phyloP scores from a whole-genome alignment of 30 jellyfish, hydroid and myxozoan genomes.

The Cassiopea andromeda region DNA sequence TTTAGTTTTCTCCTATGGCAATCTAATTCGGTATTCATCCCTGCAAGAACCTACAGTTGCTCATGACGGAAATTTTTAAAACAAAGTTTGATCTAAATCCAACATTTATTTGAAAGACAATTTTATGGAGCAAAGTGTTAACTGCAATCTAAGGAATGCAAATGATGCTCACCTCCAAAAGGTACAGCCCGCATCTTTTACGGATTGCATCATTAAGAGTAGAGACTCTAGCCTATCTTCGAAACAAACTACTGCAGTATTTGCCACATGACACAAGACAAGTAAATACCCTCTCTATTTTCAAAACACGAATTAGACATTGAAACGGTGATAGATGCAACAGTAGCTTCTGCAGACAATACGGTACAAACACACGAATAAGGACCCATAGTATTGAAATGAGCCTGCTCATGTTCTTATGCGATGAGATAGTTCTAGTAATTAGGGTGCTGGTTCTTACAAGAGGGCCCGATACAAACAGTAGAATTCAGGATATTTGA shows the following conservation, averaged over 20 bases:
- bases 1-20: background rate
- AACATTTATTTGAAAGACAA: background rate
- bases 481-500: too few species aligned
- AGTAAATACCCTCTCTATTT: constrained; percentile 9
- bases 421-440: too few species aligned
- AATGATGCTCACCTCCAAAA: background rate
- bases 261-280: background rate
- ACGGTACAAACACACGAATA: too few species aligned
- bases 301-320: background rate
- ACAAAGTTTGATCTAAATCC: constrained; percentile 8
- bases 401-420: too few species aligned
- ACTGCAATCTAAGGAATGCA: background rate
- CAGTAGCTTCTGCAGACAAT: too few species aligned
- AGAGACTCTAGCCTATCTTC: background rate
- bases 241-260: background rate
- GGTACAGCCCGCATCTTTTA: background rate
- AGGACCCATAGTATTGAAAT: too few species aligned
- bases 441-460: too few species aligned
- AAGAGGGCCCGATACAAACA: too few species aligned
- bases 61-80: constrained; percentile 1
- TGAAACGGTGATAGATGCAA: too few species aligned
- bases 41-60: constrained; percentile 9
- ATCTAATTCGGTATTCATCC: background rate
- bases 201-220: background rate
- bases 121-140: background rate